Percentiles rank a stretch among this genome's conserved stretches.
phyloP scores from a whole-genome alignment of 2,888 invertebrate genomes.

The Hermaeophaga mercurialis region DNA sequence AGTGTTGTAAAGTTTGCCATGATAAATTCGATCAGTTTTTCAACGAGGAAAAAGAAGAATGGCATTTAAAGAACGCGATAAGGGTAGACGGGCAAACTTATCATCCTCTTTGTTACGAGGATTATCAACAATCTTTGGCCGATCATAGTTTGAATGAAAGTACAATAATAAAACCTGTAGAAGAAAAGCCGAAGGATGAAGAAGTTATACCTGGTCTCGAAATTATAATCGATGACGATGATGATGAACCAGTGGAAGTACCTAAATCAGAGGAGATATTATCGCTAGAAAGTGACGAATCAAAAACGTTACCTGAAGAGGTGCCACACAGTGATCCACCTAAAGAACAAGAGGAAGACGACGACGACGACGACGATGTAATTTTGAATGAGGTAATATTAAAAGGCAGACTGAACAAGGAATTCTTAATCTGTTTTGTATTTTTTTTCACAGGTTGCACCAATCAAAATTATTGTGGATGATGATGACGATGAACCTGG shows the following conservation, averaged over 20 bases:
- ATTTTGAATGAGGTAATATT: constrained; percentile 67
- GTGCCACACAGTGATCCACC: constrained; percentile 32
- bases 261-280: constrained; percentile 49
- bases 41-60: constrained; percentile 96
- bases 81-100: constrained; percentile 77
- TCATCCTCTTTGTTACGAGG: constrained; percentile 90
- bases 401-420: background rate
- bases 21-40: constrained; percentile 95
- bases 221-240: constrained; percentile 52
- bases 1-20: constrained; percentile 84
- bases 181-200: constrained; percentile 48
- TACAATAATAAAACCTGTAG: constrained; percentile 38
- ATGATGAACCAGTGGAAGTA: constrained; percentile 50
- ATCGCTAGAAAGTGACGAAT: constrained; percentile 45
- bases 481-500: constrained; percentile 59
- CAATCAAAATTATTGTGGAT: constrained; percentile 68
- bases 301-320: constrained; percentile 33
- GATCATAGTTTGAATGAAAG: constrained; percentile 48
- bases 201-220: constrained; percentile 61
- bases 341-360: constrained; percentile 45
- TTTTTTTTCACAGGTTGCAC: constrained; percentile 52
- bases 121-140: constrained; percentile 62
- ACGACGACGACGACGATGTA: constrained; percentile 72
- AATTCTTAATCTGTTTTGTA: background rate
- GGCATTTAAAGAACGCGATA: constrained; percentile 89